Evolutionary conservation across 2,797 vertebrate species (phyloP).

Genomic region (Pipistrellus kuhlii): DNA sequence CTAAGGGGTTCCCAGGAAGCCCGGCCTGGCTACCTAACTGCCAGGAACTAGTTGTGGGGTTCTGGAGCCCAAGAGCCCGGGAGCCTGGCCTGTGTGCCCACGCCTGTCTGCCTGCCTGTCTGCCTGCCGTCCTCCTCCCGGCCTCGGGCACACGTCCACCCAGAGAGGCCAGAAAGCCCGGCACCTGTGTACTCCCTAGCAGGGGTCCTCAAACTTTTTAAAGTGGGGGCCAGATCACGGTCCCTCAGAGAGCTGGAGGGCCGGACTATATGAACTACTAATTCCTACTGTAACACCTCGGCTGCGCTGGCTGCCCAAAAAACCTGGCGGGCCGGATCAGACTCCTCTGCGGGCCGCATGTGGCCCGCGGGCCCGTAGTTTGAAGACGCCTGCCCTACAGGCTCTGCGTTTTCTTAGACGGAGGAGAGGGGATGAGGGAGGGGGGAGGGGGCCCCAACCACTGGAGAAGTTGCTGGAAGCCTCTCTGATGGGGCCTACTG

Average conservation of each 20-base stretch:
- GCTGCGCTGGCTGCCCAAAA: too few relatives aligned
- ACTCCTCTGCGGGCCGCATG: too few relatives aligned
- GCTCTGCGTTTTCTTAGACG: slow-evolving; percentile 31
- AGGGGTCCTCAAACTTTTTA: too few relatives aligned
- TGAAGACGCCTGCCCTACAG: too few relatives aligned
- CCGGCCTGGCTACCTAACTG: not conserved
- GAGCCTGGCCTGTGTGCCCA: not conserved
- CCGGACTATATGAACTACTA: too few relatives aligned
- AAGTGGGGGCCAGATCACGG: too few relatives aligned
- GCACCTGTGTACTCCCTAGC: not conserved
- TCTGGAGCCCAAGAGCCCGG: not conserved
- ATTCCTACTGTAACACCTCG: too few relatives aligned
- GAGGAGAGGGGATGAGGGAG: not conserved
- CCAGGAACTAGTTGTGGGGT: not conserved
- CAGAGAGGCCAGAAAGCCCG: not conserved
- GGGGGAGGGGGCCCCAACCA: not conserved
- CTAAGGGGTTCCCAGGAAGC: not conserved
- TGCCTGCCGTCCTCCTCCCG: not conserved
- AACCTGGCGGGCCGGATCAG: too few relatives aligned
- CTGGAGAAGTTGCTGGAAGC: not conserved
- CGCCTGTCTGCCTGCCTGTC: not conserved
- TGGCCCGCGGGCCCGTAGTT: too few relatives aligned
- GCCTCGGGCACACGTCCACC: not conserved
- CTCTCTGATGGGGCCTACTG: not conserved
- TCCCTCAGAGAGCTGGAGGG: too few relatives aligned